Base-by-base conservation (phyloP, 2,888 invertebrate species). In the Incurvaria masculella region DNA sequence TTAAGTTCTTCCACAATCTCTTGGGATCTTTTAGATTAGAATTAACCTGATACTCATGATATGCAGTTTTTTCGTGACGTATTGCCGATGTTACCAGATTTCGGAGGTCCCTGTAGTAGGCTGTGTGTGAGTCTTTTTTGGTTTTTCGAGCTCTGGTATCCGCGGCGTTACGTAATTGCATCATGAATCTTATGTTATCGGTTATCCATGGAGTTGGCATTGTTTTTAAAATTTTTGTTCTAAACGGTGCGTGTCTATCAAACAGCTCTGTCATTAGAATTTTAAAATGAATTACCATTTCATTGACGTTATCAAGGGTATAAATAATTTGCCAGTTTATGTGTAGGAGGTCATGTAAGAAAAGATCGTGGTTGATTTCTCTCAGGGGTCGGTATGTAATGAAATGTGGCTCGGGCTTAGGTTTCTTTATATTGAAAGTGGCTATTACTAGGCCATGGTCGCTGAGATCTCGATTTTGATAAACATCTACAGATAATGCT, bases 131-230 rank as follows among this genome's bases (percentile, higher is more conserved):
- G 14, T 44, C 23, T n/a, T 21, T 19, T 27, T 44, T 21, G 5
- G 44, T 27, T 8, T 14, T 17, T 19, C 33, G 21, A 2, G 44
- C 44, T 33, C 44, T 16, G 11, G 18, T 2, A 18, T 33, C 8
- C 4, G 33, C 44, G 4, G 27, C 33, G 19, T 44, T 33, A n/a
- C 44, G 8, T 17, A 44, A 16, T 5, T 17, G 4, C 19, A 44
- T 44, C 44, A 44, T 44, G 3, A 21, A 19, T 16, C 33, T 44
- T 2, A 44, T 44, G 18, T 19, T 44, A 14, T 44, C 44, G 17
- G 44, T 44, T 16, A 44, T 17, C 44, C 44, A 44, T 14, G 44
- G 44, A 14, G 10, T 18, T 16, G 44, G 17, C 14, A 5, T 21
- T 23, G 23, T 5, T 26, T 23, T 44, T 44, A 26, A 5, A 16